Conservation (phyloP, 2,113 vertebrate genomes). For the Pseudolaguvia tuberculata region DNA sequence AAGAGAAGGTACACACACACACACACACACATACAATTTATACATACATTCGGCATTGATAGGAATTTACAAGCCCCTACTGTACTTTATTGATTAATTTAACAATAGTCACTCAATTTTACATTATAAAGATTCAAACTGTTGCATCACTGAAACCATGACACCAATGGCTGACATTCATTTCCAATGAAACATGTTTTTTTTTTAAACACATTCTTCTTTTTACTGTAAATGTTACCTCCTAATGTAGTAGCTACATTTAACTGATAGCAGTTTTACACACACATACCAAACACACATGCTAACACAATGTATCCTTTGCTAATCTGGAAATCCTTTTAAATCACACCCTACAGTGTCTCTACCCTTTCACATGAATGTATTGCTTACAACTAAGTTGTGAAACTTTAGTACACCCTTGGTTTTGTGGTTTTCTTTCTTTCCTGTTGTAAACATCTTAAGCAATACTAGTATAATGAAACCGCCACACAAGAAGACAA, state of each 20-base stretch:
- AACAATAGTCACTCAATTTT: slow-evolving; percentile 27
- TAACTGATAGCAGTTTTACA: background rate
- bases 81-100: background rate
- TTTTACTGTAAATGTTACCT: background rate
- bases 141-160: background rate
- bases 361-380: background rate
- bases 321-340: slow-evolving; percentile 4
- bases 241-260: background rate
- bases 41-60: no score
- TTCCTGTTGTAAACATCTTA: background rate
- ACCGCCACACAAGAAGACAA: no score
- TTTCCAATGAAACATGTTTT: background rate
- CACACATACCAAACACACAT: background rate
- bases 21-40: background rate
- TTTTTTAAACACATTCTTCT: no score
- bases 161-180: background rate
- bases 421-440: slow-evolving; percentile 12
- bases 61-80: background rate
- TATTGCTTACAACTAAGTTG: slow-evolving; percentile 16
- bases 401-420: slow-evolving; percentile 13
- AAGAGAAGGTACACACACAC: slow-evolving; percentile 82
- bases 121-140: slow-evolving; percentile 16
- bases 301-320: background rate
- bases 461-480: background rate
- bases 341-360: slow-evolving; percentile 23